phyloP scores from a whole-genome alignment of 2,888 invertebrate species.

The Lycaena phlaeas region DNA sequence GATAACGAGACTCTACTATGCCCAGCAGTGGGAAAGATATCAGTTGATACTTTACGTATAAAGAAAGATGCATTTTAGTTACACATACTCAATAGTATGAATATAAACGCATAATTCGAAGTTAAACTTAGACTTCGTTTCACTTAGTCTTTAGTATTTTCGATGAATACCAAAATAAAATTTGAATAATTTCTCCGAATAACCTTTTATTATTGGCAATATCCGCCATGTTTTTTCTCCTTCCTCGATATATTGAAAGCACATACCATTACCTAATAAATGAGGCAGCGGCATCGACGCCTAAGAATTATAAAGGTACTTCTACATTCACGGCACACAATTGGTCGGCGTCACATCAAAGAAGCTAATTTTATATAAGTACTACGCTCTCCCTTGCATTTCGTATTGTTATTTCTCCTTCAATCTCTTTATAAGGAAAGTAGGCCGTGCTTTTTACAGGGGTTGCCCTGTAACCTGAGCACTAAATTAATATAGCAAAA shows the following conservation, averaged over 20 bases:
- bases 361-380: conserved; percentile 70
- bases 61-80: no score
- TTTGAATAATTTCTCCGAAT: no score
- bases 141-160: no score
- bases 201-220: no score
- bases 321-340: conserved; percentile 52
- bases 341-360: conserved; percentile 61
- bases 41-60: no score
- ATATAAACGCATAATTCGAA: no score
- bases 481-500: conserved; percentile 66
- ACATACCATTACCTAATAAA: conserved; percentile 31
- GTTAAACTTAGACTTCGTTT: no score
- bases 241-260: conserved; percentile 18
- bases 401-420: conserved; percentile 58
- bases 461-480: conserved; percentile 59
- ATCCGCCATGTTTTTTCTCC: conserved; percentile 12
- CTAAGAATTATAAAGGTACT: conserved; percentile 55
- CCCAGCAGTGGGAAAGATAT: no score
- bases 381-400: conserved; percentile 59
- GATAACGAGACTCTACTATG: no score
- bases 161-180: no score
- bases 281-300: conserved; percentile 37
- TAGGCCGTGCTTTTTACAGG: conserved; percentile 49
- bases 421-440: conserved; percentile 57
- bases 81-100: no score